Conservation (phyloP, 2,888 invertebrate species). For the Sinotaia quadrata region DNA sequence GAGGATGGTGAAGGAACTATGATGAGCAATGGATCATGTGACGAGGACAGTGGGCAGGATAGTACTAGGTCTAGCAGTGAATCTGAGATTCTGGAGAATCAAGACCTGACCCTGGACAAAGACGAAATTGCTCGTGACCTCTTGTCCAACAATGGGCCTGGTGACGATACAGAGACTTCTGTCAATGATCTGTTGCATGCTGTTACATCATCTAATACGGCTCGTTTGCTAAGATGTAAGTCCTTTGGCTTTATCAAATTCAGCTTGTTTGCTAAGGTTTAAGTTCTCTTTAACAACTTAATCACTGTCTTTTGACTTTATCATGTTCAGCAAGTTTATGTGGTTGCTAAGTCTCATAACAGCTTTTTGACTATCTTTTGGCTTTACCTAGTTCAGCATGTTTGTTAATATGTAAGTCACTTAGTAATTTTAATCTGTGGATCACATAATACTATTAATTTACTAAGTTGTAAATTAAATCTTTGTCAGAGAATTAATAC, state of each 20-base stretch:
- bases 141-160: conserved; percentile 64
- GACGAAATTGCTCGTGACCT: conserved; percentile 71
- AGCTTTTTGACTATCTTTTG: no score
- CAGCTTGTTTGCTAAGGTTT: no score
- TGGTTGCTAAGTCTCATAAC: not conserved
- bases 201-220: conserved; percentile 69
- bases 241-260: conserved; percentile 59
- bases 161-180: conserved; percentile 69
- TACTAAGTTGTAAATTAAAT: no score
- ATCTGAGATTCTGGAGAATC: conserved; percentile 72
- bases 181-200: conserved; percentile 67
- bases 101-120: conserved; percentile 72
- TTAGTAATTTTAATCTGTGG: no score
- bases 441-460: no score
- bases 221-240: conserved; percentile 78
- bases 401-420: no score
- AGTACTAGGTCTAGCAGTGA: conserved; percentile 64
- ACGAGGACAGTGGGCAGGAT: conserved; percentile 32
- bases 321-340: not conserved
- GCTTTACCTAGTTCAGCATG: no score
- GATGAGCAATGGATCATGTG: conserved; percentile 17
- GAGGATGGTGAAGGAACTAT: conserved; percentile 18
- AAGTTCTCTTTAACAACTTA: not conserved
- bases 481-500: no score
- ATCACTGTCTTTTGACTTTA: not conserved